phyloP scores from a whole-genome alignment of 2,888 invertebrate genomes.

The Drepanosiphum platanoidis region DNA sequence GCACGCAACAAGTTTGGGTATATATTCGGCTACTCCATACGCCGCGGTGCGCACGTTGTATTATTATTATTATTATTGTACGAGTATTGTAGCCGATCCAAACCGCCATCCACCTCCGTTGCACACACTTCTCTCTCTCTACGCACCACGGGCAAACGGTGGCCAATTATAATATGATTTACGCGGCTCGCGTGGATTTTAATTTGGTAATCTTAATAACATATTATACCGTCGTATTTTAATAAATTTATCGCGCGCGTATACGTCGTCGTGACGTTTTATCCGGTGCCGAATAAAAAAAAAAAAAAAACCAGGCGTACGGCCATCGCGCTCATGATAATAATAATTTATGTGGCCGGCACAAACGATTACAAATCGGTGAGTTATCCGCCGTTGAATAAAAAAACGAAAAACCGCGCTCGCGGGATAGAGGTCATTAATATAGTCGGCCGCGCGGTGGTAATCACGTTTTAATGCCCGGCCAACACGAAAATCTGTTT shows the following conservation, averaged over 20 bases:
- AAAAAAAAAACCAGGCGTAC: neutral
- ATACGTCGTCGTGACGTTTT: neutral
- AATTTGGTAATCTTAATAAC: neutral
- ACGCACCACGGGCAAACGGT: neutral
- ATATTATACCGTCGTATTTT: too few relatives aligned
- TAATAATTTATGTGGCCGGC: neutral
- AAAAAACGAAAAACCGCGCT: neutral
- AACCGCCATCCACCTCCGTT: neutral
- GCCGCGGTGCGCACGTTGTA: neutral
- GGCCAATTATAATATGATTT: constrained; percentile 49
- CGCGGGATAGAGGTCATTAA: neutral
- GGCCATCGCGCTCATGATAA: neutral
- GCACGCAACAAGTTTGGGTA: constrained; percentile 12
- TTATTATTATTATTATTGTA: too few relatives aligned
- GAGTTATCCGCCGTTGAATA: neutral
- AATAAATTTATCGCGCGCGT: too few relatives aligned
- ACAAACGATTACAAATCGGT: constrained; percentile 7
- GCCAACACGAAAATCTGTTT: constrained; percentile 10
- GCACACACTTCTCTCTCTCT: too few relatives aligned
- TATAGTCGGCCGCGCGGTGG: neutral
- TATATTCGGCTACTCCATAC: neutral
- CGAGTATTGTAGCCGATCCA: neutral
- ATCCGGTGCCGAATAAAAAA: neutral
- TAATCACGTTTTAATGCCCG: constrained; percentile 47
- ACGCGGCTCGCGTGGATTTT: constrained; percentile 13